Evolutionary conservation across 2,888 invertebrate species (phyloP).

Genomic region (Pollenia labialis): DNA sequence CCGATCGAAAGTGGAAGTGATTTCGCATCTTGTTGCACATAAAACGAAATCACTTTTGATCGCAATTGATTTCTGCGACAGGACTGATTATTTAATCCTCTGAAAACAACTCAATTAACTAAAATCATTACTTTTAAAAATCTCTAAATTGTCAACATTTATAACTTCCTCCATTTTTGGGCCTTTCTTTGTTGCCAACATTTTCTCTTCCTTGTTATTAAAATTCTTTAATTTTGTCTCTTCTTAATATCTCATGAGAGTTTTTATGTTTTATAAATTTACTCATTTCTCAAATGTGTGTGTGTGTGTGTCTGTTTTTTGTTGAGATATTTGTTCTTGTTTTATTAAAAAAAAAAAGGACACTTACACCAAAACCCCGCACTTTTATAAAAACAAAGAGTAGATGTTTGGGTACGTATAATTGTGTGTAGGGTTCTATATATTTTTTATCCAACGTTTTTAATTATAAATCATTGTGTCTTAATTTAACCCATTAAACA

Average conservation of each 20-base stretch:
- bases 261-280: conserved; percentile 51
- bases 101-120: no score
- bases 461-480: conserved; percentile 71
- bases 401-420: background rate
- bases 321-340: conserved; percentile 3
- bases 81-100: no score
- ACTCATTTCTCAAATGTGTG: conserved; percentile 49
- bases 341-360: conserved; percentile 63
- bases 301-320: conserved; percentile 19
- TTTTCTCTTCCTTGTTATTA: conserved; percentile 60
- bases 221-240: conserved; percentile 43
- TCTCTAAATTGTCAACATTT: conserved; percentile 52
- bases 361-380: conserved; percentile 63
- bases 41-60: no score
- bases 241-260: conserved; percentile 56
- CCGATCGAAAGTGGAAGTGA: no score
- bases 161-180: conserved; percentile 43
- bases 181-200: conserved; percentile 47
- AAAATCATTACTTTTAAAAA: background rate
- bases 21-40: no score
- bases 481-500: conserved; percentile 63
- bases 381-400: conserved; percentile 17
- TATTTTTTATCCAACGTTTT: conserved; percentile 62
- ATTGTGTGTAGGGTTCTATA: conserved; percentile 31
- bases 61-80: no score